phyloP scores from a whole-genome alignment of 2,888 invertebrate genomes.

The Acholoe squamosa region DNA sequence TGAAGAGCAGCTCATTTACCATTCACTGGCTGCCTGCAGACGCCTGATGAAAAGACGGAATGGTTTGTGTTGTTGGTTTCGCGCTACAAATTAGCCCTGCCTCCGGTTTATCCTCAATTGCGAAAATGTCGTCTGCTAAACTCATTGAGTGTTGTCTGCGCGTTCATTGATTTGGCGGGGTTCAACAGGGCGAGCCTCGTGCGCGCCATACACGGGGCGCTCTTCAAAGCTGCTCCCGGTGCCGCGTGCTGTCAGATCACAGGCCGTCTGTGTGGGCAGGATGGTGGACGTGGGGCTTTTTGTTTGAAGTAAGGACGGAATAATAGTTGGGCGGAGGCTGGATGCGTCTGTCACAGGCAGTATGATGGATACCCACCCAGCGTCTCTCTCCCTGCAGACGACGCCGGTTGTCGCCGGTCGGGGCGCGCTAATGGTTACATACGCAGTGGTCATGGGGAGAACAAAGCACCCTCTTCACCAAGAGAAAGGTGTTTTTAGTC shows the following conservation, averaged over 20 bases:
- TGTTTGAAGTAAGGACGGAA: conserved; percentile 55
- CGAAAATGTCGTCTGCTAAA: conserved; percentile 33
- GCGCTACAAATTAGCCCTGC: conserved; percentile 32
- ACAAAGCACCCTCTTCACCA: neutral
- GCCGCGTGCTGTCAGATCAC: neutral
- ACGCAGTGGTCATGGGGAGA: conserved; percentile 40
- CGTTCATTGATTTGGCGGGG: conserved; percentile 49
- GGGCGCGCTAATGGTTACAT: conserved; percentile 52
- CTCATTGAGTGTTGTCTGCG: conserved; percentile 16
- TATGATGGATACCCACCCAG: conserved; percentile 31
- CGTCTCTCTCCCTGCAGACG: neutral
- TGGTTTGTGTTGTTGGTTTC: conserved; percentile 39
- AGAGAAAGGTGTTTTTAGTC: conserved; percentile 30
- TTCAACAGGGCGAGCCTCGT: conserved; percentile 39
- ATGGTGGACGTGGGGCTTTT: conserved; percentile 46
- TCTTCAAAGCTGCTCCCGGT: conserved; percentile 41
- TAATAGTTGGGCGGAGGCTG: conserved; percentile 9
- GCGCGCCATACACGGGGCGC: conserved; percentile 22
- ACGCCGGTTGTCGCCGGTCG: neutral
- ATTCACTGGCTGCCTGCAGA: neutral
- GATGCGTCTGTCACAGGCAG: conserved; percentile 43
- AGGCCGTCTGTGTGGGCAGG: neutral
- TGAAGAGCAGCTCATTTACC: neutral
- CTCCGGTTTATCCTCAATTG: conserved; percentile 49
- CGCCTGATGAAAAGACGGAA: conserved; percentile 19